Evolutionary conservation across 1,140 invertebrate genomes (phyloP).

Genomic region (Anastrepha ludens): DNA sequence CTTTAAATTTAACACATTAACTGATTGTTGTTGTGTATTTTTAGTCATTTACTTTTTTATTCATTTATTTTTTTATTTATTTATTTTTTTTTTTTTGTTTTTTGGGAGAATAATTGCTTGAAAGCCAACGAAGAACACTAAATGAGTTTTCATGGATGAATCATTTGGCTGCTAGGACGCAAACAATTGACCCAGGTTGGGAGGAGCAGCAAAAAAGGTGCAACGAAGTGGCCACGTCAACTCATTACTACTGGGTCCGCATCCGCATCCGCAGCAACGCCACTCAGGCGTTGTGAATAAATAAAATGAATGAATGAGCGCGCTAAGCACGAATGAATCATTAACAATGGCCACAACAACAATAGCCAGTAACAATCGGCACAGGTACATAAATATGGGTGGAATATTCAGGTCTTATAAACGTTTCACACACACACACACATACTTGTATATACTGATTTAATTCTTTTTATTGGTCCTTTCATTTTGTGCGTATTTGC

Average conservation of each 20-base stretch:
- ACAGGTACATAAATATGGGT: too few relatives aligned
- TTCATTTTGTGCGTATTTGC: background rate
- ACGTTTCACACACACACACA: too few relatives aligned
- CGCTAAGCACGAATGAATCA: slow-evolving; percentile 21
- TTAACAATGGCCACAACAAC: background rate
- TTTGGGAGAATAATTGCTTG: background rate
- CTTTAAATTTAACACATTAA: slow-evolving; percentile 15
- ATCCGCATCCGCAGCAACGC: background rate
- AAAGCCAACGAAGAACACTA: background rate
- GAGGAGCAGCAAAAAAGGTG: background rate
- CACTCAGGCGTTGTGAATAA: background rate
- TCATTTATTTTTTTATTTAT: background rate
- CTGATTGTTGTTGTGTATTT: background rate
- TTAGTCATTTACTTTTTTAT: background rate
- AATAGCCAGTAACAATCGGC: background rate
- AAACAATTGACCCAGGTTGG: slow-evolving; percentile 31
- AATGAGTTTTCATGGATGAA: slow-evolving; percentile 40
- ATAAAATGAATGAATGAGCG: slow-evolving; percentile 23
- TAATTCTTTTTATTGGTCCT: background rate
- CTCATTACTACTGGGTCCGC: background rate
- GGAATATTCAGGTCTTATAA: too few relatives aligned
- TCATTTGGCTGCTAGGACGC: slow-evolving; percentile 17
- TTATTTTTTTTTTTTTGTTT: slow-evolving; percentile 7
- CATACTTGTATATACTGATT: background rate
- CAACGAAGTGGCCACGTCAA: slow-evolving; percentile 37